Evolutionary conservation across 2,797 vertebrate species (phyloP).

Genomic region (Clarias fuscus): DNA sequence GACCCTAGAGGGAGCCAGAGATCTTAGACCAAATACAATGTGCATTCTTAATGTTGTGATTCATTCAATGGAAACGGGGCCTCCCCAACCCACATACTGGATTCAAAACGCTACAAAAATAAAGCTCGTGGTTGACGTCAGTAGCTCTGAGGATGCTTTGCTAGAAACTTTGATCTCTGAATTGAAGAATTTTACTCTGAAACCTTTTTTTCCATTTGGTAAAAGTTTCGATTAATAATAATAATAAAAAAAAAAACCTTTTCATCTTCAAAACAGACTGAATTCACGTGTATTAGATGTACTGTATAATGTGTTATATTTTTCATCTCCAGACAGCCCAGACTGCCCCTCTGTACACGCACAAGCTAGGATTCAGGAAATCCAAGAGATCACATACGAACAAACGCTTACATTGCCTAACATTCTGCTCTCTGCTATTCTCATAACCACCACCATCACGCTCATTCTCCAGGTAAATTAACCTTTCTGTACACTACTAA

Average conservation of each 20-base stretch:
- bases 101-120: slow-evolving; percentile 17
- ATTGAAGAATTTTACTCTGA: slow-evolving; percentile 38
- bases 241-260: background rate
- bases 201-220: slow-evolving; percentile 46
- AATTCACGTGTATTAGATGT: slow-evolving; percentile 21
- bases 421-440: slow-evolving; percentile 47
- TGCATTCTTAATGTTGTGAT: slow-evolving; percentile 9
- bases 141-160: slow-evolving; percentile 44
- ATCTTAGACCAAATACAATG: background rate
- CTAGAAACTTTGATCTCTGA: slow-evolving; percentile 37
- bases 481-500: background rate
- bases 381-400: slow-evolving; percentile 10
- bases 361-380: slow-evolving; percentile 30
- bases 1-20: slow-evolving; percentile 48
- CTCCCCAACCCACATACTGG: slow-evolving; percentile 30
- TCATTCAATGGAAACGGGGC: slow-evolving; percentile 50
- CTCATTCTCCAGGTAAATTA: slow-evolving; percentile 49
- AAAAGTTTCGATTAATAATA: background rate
- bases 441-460: slow-evolving; percentile 49
- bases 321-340: slow-evolving; percentile 45
- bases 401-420: slow-evolving; percentile 27
- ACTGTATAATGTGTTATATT: slow-evolving; percentile 9
- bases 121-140: slow-evolving; percentile 41
- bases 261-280: slow-evolving; percentile 5
- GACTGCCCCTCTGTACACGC: slow-evolving; percentile 35